Evolutionary conservation across 2,888 invertebrate genomes (phyloP).

Genomic region (Spilarctia lutea): DNA sequence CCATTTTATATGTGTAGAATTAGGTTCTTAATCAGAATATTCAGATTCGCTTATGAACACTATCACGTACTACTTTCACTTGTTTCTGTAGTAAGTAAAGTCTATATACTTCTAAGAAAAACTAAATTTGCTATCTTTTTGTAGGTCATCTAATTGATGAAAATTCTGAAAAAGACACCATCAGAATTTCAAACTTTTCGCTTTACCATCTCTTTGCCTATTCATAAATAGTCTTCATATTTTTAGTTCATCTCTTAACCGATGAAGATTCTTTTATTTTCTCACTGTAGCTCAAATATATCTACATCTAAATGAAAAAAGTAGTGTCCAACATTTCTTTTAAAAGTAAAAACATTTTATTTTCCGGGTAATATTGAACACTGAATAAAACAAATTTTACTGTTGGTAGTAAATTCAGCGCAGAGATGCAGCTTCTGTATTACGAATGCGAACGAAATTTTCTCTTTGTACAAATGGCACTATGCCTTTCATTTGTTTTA

Average conservation of each 20-base stretch:
- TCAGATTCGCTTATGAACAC: too few species aligned
- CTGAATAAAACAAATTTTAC: constrained; percentile 33
- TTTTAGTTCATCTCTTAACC: background rate
- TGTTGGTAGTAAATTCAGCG: constrained; percentile 41
- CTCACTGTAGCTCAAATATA: background rate
- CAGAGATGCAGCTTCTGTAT: constrained; percentile 24
- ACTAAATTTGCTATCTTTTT: too few species aligned
- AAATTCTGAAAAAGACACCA: background rate
- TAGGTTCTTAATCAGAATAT: too few species aligned
- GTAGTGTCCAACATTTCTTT: background rate
- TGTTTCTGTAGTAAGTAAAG: too few species aligned
- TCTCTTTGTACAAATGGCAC: constrained; percentile 47
- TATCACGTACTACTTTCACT: too few species aligned
- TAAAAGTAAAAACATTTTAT: constrained; percentile 12
- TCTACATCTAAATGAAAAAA: background rate
- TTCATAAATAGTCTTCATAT: background rate
- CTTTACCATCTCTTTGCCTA: background rate
- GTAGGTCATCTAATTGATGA: too few species aligned
- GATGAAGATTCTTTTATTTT: background rate
- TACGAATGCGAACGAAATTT: constrained; percentile 48
- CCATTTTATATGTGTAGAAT: too few species aligned
- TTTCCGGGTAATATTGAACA: constrained; percentile 17
- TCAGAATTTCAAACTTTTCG: background rate
- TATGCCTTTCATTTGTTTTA: constrained; percentile 53
- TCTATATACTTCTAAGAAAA: too few species aligned